Percentiles rank a stretch among this genome's conserved stretches.
Conservation (phyloP, 2,888 invertebrate species). For the Napeogenes inachia region DNA sequence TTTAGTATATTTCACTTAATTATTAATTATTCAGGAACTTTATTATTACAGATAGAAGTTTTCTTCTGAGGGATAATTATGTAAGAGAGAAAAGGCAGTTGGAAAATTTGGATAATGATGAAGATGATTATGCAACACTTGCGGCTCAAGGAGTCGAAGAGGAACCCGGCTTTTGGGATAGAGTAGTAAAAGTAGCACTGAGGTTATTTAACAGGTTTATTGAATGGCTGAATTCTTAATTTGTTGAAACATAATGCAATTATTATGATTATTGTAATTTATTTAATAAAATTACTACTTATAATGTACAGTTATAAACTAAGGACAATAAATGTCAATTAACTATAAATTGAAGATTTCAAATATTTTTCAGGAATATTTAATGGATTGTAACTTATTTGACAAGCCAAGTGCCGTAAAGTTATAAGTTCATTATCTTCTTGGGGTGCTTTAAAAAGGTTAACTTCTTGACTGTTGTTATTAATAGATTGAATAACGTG, state of each 20-base stretch:
- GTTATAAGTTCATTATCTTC: conserved; percentile 41
- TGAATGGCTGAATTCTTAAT: conserved; percentile 65
- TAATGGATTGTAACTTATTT: conserved; percentile 57
- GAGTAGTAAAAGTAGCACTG: conserved; percentile 63
- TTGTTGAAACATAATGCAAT: conserved; percentile 15
- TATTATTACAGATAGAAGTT: conserved; percentile 9
- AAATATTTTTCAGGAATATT: conserved; percentile 47
- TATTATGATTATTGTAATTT: neutral
- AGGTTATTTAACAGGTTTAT: conserved; percentile 65
- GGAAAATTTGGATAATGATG: conserved; percentile 58
- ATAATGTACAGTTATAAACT: neutral
- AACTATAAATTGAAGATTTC: conserved; percentile 30
- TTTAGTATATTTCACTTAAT: neutral
- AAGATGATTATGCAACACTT: conserved; percentile 51
- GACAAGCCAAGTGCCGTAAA: conserved; percentile 45
- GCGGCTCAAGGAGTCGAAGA: conserved; percentile 51
- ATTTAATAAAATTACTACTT: neutral
- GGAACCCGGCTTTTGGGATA: conserved; percentile 67
- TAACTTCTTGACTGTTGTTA: conserved; percentile 28
- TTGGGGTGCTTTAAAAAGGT: conserved; percentile 41
- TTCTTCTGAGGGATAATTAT: neutral
- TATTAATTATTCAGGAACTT: neutral
- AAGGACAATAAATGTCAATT: conserved; percentile 1
- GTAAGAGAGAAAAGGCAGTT: conserved; percentile 52
- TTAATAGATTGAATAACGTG: conserved; percentile 42